Evolutionary conservation across 2,113 vertebrate genomes (phyloP), one percentile per base, ranked within the genome.

Genomic region (Gymnarchus niloticus): DNA sequence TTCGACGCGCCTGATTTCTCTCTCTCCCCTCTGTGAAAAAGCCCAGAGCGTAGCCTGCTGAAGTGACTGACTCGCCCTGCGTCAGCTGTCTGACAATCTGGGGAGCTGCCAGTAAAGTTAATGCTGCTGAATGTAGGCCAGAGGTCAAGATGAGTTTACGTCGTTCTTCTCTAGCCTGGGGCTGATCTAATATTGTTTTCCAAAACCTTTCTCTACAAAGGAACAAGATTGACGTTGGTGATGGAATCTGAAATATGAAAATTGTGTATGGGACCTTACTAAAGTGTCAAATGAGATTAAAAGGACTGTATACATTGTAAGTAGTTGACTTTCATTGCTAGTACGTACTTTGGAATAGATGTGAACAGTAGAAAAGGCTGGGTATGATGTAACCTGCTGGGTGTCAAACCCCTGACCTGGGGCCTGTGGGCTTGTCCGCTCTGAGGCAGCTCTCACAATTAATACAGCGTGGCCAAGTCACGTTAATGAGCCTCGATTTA

Each of bases 101-200:
- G 37, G 21, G 56, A 83, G 37, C 14, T n/a, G 44, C 28, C 37
- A 19, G 56, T 5, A 8, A 49, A 21, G 21, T 14, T 41, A 54
- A 51, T 28, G 14, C n/a, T n/a, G 14, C 6, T 44, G 56, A 89
- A 92, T 92, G 84, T 92, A 90, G 93, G 92, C 91, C 91, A 91
- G 76, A 76, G 77, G 77, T 86, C 86, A 65, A 51, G 86, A 48
- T 37, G 61, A 69, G 28, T 41, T 33, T 33, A 33, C 33, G 2
- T 69, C 61, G 12, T 33, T 7, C 3, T 41, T 73, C 65, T n/a
- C n/a, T n/a, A n/a, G n/a, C n/a, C n/a, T 19, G 65, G 33, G 33
- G 65, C 33, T 19, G 65, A 73, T 41, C 14, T n/a, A n/a, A n/a
- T n/a, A n/a, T n/a, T n/a, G n/a, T n/a, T n/a, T n/a, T n/a, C n/a